Conservation (phyloP, 2,888 invertebrate genomes). For the Pseudococcus longispinus region DNA sequence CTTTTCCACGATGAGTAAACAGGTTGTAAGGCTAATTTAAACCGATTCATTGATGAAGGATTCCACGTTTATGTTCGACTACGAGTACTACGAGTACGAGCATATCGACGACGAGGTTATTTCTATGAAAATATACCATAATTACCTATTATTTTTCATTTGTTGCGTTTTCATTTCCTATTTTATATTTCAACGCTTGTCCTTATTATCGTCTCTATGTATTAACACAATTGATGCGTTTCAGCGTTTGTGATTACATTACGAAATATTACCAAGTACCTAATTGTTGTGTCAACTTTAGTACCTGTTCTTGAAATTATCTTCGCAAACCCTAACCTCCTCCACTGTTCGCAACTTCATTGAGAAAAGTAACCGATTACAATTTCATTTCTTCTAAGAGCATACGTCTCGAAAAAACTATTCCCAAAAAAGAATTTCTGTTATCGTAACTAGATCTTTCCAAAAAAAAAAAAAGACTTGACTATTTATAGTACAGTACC, state of each 20-base stretch:
- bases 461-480: too few relatives aligned
- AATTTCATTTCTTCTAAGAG: too few relatives aligned
- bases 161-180: neutral
- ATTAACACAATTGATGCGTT: neutral
- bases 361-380: neutral
- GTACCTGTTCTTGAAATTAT: neutral
- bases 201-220: neutral
- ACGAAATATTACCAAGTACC: neutral
- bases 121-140: neutral
- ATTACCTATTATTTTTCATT: neutral
- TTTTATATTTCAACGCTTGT: neutral
- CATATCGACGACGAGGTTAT: neutral
- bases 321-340: neutral
- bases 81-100: neutral
- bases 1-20: constrained; percentile 5
- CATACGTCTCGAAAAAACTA: too few relatives aligned
- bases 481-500: too few relatives aligned
- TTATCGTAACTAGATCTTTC: too few relatives aligned
- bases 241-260: neutral
- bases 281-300: neutral
- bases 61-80: neutral
- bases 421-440: too few relatives aligned
- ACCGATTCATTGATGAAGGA: constrained; percentile 13
- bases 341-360: neutral
- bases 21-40: neutral